Evolutionary conservation across 2,888 invertebrate species (phyloP).

Genomic region (Hoplodrina blanda): DNA sequence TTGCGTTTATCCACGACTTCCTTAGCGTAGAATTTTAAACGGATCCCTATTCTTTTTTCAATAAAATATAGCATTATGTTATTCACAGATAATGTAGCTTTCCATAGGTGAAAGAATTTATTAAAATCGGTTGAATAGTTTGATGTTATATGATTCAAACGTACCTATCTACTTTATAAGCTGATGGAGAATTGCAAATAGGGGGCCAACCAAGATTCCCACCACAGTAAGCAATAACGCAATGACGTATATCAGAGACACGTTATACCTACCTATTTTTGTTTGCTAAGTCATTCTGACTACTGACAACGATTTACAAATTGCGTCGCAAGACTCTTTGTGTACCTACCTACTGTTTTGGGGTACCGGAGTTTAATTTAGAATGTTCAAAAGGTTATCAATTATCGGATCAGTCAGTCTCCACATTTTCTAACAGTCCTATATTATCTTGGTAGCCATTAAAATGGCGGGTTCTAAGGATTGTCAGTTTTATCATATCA

Average conservation of each 20-base stretch:
- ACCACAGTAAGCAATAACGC: background rate
- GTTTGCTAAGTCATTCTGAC: conserved; percentile 33
- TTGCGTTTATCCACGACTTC: too few relatives aligned
- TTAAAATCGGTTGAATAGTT: too few relatives aligned
- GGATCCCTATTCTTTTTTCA: too few relatives aligned
- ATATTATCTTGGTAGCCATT: background rate
- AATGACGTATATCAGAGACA: background rate
- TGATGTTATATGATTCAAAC: too few relatives aligned
- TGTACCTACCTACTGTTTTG: conserved; percentile 5
- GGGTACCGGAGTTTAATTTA: background rate
- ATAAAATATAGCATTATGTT: too few relatives aligned
- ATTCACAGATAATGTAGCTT: too few relatives aligned
- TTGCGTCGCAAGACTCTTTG: background rate
- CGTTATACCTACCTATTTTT: background rate
- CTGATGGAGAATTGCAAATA: background rate
- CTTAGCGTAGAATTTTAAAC: too few relatives aligned
- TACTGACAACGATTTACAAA: conserved; percentile 19
- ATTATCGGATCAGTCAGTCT: background rate
- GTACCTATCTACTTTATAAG: background rate
- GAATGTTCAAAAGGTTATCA: background rate
- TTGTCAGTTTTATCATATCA: background rate
- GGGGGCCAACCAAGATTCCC: background rate
- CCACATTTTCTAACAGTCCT: background rate
- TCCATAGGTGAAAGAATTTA: too few relatives aligned
- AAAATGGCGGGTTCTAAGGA: background rate